These are phyloP conservation scores for Phycodurus eques DNA, from an alignment of 2,113 vertebrate genomes.

Conservation along the genomic window DNA sequence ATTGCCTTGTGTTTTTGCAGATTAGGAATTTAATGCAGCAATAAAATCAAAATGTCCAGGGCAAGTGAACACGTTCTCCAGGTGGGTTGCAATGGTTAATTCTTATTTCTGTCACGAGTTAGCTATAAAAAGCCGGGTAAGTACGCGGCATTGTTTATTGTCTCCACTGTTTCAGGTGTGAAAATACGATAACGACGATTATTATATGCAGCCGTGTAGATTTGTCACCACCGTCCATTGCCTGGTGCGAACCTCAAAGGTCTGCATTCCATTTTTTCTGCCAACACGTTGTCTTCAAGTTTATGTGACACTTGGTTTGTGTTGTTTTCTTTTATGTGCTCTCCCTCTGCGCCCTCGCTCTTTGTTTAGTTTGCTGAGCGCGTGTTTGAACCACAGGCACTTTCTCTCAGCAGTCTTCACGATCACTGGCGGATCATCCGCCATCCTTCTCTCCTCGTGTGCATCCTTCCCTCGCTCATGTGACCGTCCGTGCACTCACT, in stretches of 20 bases:
- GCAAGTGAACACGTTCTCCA: neutral
- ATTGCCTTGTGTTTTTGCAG: no score
- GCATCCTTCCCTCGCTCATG: slow-evolving; percentile 46
- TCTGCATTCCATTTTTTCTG: slow-evolving; percentile 29
- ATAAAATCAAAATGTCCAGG: no score
- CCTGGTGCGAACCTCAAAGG: slow-evolving; percentile 22
- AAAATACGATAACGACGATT: neutral
- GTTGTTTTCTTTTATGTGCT: slow-evolving; percentile 57
- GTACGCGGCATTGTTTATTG: no score
- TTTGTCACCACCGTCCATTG: slow-evolving; percentile 11
- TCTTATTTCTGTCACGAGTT: neutral
- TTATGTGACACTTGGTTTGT: slow-evolving; percentile 66
- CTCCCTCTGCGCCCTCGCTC: slow-evolving; percentile 61
- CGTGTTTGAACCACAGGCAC: slow-evolving; percentile 67
- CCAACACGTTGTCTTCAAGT: slow-evolving; percentile 55
- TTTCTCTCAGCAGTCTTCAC: slow-evolving; percentile 59
- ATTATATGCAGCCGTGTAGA: neutral
- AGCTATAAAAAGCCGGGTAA: neutral
- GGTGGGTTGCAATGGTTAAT: neutral
- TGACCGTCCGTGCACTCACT: slow-evolving; percentile 30
- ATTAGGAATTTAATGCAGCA: no score
- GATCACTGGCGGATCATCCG: slow-evolving; percentile 59
- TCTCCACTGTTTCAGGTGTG: neutral
- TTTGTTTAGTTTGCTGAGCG: slow-evolving; percentile 67
- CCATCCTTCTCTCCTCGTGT: slow-evolving; percentile 53